These are phyloP conservation scores for Haliaeetus leucogaster DNA, from an alignment of 2,113 vertebrate species.

Conservation along the genomic window DNA sequence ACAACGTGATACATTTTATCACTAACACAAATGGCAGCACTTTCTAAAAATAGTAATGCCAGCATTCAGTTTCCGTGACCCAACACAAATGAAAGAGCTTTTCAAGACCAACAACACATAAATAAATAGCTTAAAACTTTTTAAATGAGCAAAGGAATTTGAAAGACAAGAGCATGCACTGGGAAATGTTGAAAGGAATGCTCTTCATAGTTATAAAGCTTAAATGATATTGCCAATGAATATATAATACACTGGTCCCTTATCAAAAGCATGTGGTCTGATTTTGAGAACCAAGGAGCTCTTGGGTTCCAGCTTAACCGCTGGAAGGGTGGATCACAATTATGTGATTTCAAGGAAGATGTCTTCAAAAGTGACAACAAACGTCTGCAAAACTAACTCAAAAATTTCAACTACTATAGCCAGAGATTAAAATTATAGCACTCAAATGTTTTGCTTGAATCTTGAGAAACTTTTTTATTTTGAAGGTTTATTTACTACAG, in stretches of 20 bases:
- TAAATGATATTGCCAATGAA: not conserved
- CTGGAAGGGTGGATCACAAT: not conserved
- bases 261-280: not conserved
- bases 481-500: not conserved
- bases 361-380: not conserved
- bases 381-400: not conserved
- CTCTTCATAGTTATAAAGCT: not conserved
- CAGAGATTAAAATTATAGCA: not conserved
- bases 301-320: not conserved
- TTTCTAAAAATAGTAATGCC: conserved; percentile 63
- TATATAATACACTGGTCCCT: not conserved
- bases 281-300: not conserved
- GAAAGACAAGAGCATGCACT: not conserved
- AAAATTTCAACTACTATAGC: not conserved
- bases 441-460: not conserved
- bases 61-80: conserved; percentile 47
- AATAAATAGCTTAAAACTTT: not conserved
- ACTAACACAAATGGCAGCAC: conserved; percentile 61
- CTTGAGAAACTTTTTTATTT: not conserved
- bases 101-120: not conserved
- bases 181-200: not conserved
- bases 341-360: not conserved
- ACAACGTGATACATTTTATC: conserved; percentile 68
- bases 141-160: not conserved
- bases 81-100: conserved; percentile 9